A percentile compares a stretch with the other conserved stretches of the same genome.
These are phyloP conservation scores for Chironomus tentans DNA, from an alignment of 2,888 invertebrate genomes.

Conservation along the genomic window DNA sequence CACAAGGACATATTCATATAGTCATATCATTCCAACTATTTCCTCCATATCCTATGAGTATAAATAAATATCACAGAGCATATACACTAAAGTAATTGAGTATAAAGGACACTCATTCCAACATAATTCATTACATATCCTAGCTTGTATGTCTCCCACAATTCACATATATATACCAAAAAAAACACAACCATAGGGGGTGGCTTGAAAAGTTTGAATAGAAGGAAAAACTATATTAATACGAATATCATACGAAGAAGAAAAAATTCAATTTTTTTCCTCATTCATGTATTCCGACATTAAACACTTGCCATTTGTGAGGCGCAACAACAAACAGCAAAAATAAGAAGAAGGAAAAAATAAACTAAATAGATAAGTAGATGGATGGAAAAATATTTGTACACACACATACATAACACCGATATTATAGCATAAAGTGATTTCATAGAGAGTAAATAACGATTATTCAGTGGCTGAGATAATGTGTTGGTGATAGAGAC, in stretches of 20 bases:
- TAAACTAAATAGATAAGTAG: background rate
- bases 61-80: no score
- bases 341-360: background rate
- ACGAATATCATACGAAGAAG: background rate
- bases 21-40: no score
- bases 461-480: constrained; percentile 7
- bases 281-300: background rate
- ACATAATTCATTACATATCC: no score
- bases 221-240: no score
- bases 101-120: no score
- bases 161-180: no score
- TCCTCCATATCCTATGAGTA: no score
- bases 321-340: background rate
- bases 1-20: no score
- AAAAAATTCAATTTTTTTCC: background rate
- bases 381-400: background rate
- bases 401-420: background rate
- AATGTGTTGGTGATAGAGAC: constrained; percentile 10
- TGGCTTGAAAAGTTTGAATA: no score
- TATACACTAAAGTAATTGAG: no score
- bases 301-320: background rate
- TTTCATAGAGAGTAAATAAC: background rate
- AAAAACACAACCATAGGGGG: no score
- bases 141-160: no score
- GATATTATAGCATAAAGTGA: background rate